Evolutionary conservation across 2,888 invertebrate species (phyloP), one percentile per base, ranked within the genome.

Genomic region (Meteorus colon): DNA sequence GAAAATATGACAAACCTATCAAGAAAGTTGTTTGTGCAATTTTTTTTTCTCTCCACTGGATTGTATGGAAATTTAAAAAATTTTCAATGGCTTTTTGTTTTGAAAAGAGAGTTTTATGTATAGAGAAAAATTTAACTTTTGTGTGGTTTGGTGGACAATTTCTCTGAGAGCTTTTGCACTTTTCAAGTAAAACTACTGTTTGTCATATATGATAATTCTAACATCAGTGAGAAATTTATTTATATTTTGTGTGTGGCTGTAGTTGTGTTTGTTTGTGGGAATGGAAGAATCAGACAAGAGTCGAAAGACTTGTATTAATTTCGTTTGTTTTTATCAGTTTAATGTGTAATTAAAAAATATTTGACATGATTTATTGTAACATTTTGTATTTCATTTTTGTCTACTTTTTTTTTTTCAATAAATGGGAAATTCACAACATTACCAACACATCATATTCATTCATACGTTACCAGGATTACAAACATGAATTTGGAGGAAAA

Each of bases 11-110:
- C 82, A 81, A 75, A 70, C 75, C 76, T 79, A 80, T 84, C 81
- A 81, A 41, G 12, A 81, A 84, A 85, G 78, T 84, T 85, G 78
- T 77, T 34, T 8, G 34, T 73, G n/a, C 45, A 62, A 37, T 27
- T 68, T 62, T 69, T 69, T 10, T 6, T 51, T 68, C 31, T 51
- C 29, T 68, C n/a, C 1, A 14, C 16, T 10, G 16, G 12, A 45
- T 51, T 14, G 0, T 31, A 12, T 29, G 4, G 16, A 14, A 51
- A 62, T 29, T 19, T n/a, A 10, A 24, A 41, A 48, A 68, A 19
- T 69, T 68, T 69, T 51, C 62, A 48, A 71, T 71, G 60, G 62
- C 19, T 70, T 59, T 70, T 55, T 70, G 70, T 70, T 70, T 62
- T 14, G 31, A 4, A 71, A 62, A 37, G 34, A 29, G 51, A 55